Conservation (phyloP, 2,888 invertebrate genomes). For the Dugesia japonica region DNA sequence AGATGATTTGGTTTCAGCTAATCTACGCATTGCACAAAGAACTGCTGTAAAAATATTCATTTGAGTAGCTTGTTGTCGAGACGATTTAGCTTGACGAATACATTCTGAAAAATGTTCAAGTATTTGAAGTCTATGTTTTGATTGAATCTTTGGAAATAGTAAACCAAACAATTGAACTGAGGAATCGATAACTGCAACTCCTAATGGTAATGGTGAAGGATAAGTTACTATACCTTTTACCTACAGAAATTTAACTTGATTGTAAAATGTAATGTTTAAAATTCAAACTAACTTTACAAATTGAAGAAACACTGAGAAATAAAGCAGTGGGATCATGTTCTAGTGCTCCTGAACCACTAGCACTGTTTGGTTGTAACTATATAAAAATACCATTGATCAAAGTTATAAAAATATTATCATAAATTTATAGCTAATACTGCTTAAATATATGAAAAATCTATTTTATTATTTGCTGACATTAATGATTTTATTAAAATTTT, state of each 20-base stretch:
- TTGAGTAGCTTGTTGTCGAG: slow-evolving; percentile 76
- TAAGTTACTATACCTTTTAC: slow-evolving; percentile 16
- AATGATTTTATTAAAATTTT: no score
- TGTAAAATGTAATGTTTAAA: no score
- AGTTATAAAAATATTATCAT: not conserved
- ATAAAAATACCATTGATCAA: slow-evolving; percentile 39
- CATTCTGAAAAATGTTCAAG: slow-evolving; percentile 87
- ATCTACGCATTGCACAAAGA: slow-evolving; percentile 62
- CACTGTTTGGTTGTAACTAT: slow-evolving; percentile 79
- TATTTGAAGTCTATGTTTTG: slow-evolving; percentile 87
- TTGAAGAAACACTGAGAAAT: slow-evolving; percentile 51
- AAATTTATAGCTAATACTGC: no score
- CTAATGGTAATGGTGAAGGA: slow-evolving; percentile 59
- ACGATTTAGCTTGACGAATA: slow-evolving; percentile 70
- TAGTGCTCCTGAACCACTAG: slow-evolving; percentile 80
- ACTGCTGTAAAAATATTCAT: slow-evolving; percentile 88
- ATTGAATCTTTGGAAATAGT: slow-evolving; percentile 75
- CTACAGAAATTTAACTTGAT: no score
- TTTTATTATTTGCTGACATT: no score
- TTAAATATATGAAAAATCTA: no score
- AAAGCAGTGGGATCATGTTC: slow-evolving; percentile 87
- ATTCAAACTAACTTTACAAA: not conserved
- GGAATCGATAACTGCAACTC: slow-evolving; percentile 85
- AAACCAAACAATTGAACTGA: slow-evolving; percentile 78
- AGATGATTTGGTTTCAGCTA: slow-evolving; percentile 66